phyloP scores from a whole-genome alignment of 2,888 invertebrate species.

The Volucella inflata region DNA sequence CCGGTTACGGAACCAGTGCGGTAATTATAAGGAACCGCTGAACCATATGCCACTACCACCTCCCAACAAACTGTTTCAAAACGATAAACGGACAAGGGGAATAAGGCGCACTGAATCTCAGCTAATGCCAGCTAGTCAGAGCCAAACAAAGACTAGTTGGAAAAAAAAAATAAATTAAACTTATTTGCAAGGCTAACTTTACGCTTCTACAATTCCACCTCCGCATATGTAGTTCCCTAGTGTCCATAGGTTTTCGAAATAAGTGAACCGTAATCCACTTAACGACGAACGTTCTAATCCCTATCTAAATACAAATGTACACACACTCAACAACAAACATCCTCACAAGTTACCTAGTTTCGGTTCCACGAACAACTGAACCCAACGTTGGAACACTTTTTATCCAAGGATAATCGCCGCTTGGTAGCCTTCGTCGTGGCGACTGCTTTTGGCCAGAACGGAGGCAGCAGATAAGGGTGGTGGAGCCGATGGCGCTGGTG shows the following conservation, averaged over 20 bases:
- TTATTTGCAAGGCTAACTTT: constrained; percentile 37
- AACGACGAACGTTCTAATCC: constrained; percentile 64
- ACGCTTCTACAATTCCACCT: constrained; percentile 37
- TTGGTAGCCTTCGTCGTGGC: constrained; percentile 56
- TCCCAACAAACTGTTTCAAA: not conserved
- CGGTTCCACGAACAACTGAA: constrained; percentile 43
- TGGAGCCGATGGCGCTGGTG: constrained; percentile 28
- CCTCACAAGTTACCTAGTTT: not conserved
- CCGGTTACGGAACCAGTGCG: not conserved
- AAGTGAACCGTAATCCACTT: constrained; percentile 63
- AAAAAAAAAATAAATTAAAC: constrained; percentile 34
- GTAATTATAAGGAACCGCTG: constrained; percentile 39
- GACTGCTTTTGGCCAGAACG: constrained; percentile 47
- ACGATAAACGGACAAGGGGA: not conserved
- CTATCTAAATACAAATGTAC: constrained; percentile 2
- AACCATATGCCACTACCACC: constrained; percentile 38
- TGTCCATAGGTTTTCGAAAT: constrained; percentile 66
- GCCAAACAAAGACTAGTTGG: not conserved
- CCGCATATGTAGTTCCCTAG: not conserved
- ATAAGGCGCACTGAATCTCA: constrained; percentile 51
- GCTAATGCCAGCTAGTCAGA: constrained; percentile 43
- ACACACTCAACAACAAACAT: constrained; percentile 7
- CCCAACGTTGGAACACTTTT: constrained; percentile 68
- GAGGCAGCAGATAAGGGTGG: constrained; percentile 38
- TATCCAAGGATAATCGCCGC: constrained; percentile 71